These are phyloP conservation scores for Gavialis gangeticus DNA, from an alignment of 2,113 vertebrate genomes.

Conservation along the genomic window DNA sequence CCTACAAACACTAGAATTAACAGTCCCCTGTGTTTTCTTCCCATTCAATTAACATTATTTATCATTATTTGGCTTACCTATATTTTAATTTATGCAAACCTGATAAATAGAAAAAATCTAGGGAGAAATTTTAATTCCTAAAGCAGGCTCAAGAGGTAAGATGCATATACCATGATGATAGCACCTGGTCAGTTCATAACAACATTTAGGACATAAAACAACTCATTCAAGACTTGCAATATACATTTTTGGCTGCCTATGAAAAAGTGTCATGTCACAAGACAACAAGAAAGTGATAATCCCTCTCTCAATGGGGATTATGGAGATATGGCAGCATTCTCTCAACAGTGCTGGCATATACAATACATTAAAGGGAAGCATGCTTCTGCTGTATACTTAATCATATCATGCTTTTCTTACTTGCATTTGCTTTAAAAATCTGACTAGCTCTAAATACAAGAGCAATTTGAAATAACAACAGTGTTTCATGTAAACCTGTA, in stretches of 20 bases:
- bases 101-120: neutral
- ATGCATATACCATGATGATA: neutral
- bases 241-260: neutral
- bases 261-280: neutral
- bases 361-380: neutral
- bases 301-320: neutral
- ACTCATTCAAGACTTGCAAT: neutral
- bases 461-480: neutral
- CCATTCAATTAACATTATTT: neutral
- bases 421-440: neutral
- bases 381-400: neutral
- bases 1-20: neutral
- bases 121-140: neutral
- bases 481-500: neutral
- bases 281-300: neutral
- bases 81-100: neutral
- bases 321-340: too few species aligned
- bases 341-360: neutral
- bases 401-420: neutral
- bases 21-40: neutral
- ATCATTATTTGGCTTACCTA: neutral
- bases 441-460: neutral
- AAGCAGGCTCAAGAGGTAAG: neutral
- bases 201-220: neutral
- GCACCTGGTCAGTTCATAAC: neutral